A percentile compares a stretch with the other conserved stretches of the same genome.
Conservation (phyloP, 53 echinoderm and acorn worm species). For the Patiria pectinifera region DNA sequence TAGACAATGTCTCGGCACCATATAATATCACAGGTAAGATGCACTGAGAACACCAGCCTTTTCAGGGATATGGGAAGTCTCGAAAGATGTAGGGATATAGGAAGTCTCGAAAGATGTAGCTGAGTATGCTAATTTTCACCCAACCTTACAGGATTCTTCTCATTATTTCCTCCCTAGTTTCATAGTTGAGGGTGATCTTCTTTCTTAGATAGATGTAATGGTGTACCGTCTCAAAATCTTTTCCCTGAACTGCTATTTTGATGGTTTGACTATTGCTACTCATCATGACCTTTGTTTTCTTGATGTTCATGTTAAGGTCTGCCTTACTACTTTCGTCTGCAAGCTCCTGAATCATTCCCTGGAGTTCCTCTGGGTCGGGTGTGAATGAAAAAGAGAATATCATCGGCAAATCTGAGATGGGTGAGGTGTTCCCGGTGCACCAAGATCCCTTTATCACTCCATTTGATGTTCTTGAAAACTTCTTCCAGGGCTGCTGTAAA, state of each 20-base stretch:
- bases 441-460: constrained; percentile 40
- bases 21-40: neutral
- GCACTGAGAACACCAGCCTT: constrained; percentile 14
- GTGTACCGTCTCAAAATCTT: neutral
- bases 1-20: neutral
- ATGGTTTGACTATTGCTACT: constrained; percentile 24
- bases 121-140: neutral
- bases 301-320: constrained; percentile 34
- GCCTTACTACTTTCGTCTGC: neutral
- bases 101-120: constrained; percentile 34
- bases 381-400: constrained; percentile 3
- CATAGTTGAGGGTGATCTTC: constrained; percentile 31
- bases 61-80: constrained; percentile 18
- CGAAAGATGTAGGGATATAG: constrained; percentile 35
- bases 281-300: constrained; percentile 8
- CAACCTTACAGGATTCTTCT: constrained; percentile 21
- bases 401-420: constrained; percentile 37
- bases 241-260: constrained; percentile 27
- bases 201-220: constrained; percentile 28
- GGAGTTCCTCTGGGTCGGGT: neutral
- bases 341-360: constrained; percentile 13
- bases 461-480: constrained; percentile 9
- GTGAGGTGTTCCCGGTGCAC: neutral
- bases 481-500: constrained; percentile 15
- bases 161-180: neutral